phyloP scores from a whole-genome alignment of 2,797 vertebrate genomes.

The Spea hammondii region DNA sequence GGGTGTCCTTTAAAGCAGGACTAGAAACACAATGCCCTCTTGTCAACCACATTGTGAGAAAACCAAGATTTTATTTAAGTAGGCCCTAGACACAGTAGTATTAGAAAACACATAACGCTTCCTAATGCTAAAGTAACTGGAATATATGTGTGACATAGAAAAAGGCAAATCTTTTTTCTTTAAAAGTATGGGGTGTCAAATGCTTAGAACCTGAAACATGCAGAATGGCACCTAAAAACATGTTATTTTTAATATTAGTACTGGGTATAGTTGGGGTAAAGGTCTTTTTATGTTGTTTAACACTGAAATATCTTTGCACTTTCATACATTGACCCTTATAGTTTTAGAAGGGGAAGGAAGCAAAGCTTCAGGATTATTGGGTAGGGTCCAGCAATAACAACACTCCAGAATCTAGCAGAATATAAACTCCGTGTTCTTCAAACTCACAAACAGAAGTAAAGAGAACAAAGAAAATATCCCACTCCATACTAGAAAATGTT shows the following conservation, averaged over 20 bases:
- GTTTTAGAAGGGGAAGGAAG: slow-evolving; percentile 25
- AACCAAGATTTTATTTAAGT: background rate
- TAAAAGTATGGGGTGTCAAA: too few relatives aligned
- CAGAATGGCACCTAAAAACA: too few relatives aligned
- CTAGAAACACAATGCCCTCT: background rate
- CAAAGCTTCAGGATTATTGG: background rate
- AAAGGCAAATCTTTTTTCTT: too few relatives aligned
- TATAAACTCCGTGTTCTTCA: too few relatives aligned
- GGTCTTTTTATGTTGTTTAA: background rate
- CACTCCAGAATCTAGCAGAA: too few relatives aligned
- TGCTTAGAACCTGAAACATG: too few relatives aligned
- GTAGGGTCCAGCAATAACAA: background rate
- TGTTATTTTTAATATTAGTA: too few relatives aligned
- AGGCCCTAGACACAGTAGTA: too few relatives aligned
- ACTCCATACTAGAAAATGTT: too few relatives aligned
- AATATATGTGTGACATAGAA: background rate
- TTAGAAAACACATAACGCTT: background rate
- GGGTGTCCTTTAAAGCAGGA: background rate
- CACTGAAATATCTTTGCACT: slow-evolving; percentile 21
- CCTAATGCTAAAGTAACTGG: background rate
- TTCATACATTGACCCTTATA: slow-evolving; percentile 19
- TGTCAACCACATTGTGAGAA: background rate
- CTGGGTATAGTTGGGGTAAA: too few relatives aligned
- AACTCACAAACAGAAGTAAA: too few relatives aligned
- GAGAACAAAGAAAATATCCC: too few relatives aligned